phyloP scores from a whole-genome alignment of 2,888 invertebrate species.

The Congeria kusceri region DNA sequence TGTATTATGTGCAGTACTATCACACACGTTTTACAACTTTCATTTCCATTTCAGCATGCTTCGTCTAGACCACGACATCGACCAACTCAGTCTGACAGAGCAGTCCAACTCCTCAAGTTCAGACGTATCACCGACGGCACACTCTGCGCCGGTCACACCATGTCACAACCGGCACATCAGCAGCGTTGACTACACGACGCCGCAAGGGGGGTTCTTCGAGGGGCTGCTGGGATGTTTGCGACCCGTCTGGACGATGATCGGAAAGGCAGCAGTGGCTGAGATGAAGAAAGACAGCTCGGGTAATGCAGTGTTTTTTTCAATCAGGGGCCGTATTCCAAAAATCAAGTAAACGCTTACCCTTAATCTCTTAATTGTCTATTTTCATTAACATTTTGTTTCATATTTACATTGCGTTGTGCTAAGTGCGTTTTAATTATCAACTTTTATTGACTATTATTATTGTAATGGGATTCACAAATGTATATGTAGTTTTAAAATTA shows the following conservation, averaged over 20 bases:
- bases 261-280: constrained; percentile 88
- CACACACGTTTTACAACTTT: too few species aligned
- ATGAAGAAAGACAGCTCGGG: constrained; percentile 81
- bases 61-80: constrained; percentile 82
- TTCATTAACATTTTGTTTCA: too few species aligned
- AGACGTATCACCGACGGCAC: constrained; percentile 77
- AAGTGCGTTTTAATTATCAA: too few species aligned
- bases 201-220: constrained; percentile 83
- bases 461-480: too few species aligned
- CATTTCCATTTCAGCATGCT: constrained; percentile 79
- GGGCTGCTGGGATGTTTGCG: constrained; percentile 95
- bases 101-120: constrained; percentile 74
- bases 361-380: too few species aligned
- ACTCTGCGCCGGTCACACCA: constrained; percentile 81
- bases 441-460: too few species aligned
- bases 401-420: too few species aligned
- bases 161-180: constrained; percentile 73
- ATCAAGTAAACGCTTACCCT: too few species aligned
- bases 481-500: too few species aligned
- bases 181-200: constrained; percentile 77
- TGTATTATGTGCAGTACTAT: too few species aligned
- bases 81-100: constrained; percentile 78
- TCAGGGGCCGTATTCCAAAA: too few species aligned
- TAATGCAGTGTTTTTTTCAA: not conserved
- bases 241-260: constrained; percentile 94